Base-by-base conservation (phyloP, 2,888 invertebrate genomes). In the Ceriagrion tenellum region DNA sequence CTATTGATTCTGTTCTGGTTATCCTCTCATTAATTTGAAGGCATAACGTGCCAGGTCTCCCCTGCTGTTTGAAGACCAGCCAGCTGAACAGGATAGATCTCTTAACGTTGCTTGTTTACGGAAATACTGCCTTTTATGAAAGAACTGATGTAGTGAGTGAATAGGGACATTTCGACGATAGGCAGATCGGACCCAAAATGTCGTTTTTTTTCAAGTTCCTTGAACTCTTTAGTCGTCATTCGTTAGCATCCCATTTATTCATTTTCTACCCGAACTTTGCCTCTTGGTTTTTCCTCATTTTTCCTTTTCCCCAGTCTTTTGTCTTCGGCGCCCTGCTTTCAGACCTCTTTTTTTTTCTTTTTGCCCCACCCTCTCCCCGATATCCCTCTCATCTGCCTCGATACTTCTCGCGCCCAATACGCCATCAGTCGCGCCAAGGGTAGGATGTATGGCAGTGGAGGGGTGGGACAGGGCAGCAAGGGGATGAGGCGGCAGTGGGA, bases 401-500 rank as follows among this genome's bases (percentile, higher is more conserved):
- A 91, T 91, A 91, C 47, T 88, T 88, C 88, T 88, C 88, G 8
- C 40, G 26, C 93, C 93, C 93, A 93, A 93, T 93, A 93, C 93
- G 93, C 47, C 93, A 93, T 93, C 93, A 47, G 93, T 47, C 69
- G 93, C 13, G 89, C 26, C n/a, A 55, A 0, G 55, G 89, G 23
- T 47, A 23, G 89, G 89, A 0, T 16, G 35, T 13, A 16, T 35
- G 12, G 69, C 26, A 2, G n/a, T 6, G 69, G 69, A 26, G 69
- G n/a, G 26, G 69, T 8, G 59, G 18, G 0, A 59, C 47, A 4
- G 20, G n/a, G 69, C 0, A 12, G 47, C 8, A 4, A 4, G 47
- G 47, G 47, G 47, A 47, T 47, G 47, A 8, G 59, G 20, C 12
- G 16, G 16, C 59, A 56, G 59, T 1, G 47, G 4, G 20, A 59